Conservation (phyloP, 1,140 invertebrate genomes). For the Yoshiicerus persimilis region DNA sequence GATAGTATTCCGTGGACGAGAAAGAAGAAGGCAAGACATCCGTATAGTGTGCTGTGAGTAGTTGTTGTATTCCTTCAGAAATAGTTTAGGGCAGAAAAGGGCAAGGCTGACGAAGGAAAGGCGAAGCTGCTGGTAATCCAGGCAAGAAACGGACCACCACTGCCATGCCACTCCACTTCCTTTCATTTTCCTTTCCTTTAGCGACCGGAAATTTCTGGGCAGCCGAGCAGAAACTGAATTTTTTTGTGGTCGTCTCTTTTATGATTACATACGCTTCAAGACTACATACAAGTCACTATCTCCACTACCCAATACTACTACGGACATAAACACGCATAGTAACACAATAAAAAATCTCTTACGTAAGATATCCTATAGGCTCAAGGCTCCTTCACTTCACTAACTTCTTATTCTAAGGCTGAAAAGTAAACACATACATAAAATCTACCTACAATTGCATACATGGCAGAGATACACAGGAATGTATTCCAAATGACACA, state of each 20-base stretch:
- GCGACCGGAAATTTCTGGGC: constrained; percentile 46
- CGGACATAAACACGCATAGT: not conserved
- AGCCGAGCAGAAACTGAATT: constrained; percentile 43
- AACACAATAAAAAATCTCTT: not conserved
- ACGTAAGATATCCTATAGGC: not conserved
- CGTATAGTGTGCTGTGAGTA: no score
- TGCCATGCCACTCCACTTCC: constrained; percentile 37
- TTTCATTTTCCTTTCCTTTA: constrained; percentile 40
- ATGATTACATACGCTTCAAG: constrained; percentile 34
- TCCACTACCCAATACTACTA: not conserved
- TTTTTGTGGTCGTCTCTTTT: constrained; percentile 41
- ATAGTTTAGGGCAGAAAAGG: not conserved
- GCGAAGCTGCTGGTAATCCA: not conserved
- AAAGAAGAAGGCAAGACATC: no score
- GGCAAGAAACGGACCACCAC: constrained; percentile 32
- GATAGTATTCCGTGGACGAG: no score
- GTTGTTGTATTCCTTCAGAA: not conserved
- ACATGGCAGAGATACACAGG: not conserved
- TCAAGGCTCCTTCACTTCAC: not conserved
- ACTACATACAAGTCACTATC: not conserved
- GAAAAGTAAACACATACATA: not conserved
- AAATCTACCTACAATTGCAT: not conserved
- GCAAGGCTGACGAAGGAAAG: not conserved
- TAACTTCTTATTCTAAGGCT: not conserved
- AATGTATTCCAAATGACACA: no score